Evolutionary conservation across 2,113 vertebrate genomes (phyloP).

Genomic region (Neodontobutis hainanensis): DNA sequence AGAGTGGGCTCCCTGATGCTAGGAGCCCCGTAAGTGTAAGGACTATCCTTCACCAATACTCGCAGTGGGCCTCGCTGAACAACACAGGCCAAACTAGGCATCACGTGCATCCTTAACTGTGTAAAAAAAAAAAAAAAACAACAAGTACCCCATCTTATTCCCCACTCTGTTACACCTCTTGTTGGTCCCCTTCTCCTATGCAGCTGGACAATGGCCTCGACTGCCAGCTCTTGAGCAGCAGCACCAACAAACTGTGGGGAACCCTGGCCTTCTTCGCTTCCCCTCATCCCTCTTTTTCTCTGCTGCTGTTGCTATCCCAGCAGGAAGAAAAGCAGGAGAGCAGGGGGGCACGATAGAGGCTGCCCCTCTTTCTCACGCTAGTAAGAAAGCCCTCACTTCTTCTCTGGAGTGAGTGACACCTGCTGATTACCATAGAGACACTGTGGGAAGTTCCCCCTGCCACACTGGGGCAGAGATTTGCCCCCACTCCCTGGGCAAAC

Average conservation of each 20-base stretch:
- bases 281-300: conserved; percentile 58
- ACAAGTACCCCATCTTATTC: conserved; percentile 27
- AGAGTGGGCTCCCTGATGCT: conserved; percentile 75
- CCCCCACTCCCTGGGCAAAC: conserved; percentile 76
- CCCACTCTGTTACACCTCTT: conserved; percentile 47
- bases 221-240: conserved; percentile 73
- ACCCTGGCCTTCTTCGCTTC: conserved; percentile 60
- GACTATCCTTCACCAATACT: conserved; percentile 19
- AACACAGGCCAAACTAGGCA: neutral
- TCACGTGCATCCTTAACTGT: conserved; percentile 37
- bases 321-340: conserved; percentile 57
- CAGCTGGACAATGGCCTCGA: conserved; percentile 72
- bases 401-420: conserved; percentile 86
- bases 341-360: conserved; percentile 62
- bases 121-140: conserved; percentile 18
- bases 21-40: conserved; percentile 60
- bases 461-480: conserved; percentile 73
- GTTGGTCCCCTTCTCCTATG: conserved; percentile 61
- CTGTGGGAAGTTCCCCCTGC: conserved; percentile 81
- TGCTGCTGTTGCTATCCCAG: conserved; percentile 68
- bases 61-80: conserved; percentile 4
- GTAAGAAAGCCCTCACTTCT: conserved; percentile 85
- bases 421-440: conserved; percentile 93
- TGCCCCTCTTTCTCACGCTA: conserved; percentile 88
- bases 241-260: conserved; percentile 81